These are phyloP conservation scores for Marmota flaviventris DNA, from an alignment of 2,113 vertebrate species.

Conservation along the genomic window DNA sequence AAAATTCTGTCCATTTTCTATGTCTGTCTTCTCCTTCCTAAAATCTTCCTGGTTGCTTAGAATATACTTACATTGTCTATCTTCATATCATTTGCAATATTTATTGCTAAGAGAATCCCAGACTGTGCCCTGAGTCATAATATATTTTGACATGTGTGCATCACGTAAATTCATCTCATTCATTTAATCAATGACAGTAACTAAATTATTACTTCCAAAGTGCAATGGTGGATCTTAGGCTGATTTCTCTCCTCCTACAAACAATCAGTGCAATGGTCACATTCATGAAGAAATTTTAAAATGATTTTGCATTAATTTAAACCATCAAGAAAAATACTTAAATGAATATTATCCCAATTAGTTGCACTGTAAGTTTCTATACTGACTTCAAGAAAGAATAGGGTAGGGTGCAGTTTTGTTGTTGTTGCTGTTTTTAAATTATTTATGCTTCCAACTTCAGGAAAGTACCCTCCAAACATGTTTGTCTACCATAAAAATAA, in stretches of 20 bases:
- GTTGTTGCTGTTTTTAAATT: background rate
- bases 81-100: background rate
- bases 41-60: background rate
- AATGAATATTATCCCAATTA: conserved; percentile 8
- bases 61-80: background rate
- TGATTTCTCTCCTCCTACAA: background rate
- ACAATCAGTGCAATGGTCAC: background rate
- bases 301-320: conserved; percentile 48
- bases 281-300: background rate
- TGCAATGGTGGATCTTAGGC: background rate
- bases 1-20: background rate
- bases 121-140: background rate
- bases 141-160: background rate
- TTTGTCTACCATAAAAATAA: background rate
- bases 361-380: background rate
- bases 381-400: conserved; percentile 35
- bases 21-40: background rate
- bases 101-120: background rate
- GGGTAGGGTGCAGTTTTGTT: background rate
- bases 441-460: conserved; percentile 7
- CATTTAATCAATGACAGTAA: background rate
- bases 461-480: background rate
- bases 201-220: background rate
- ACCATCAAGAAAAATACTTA: conserved; percentile 21
- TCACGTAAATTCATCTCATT: background rate